Conservation (phyloP, 2,888 invertebrate species). For the Carterocephalus palaemon region DNA sequence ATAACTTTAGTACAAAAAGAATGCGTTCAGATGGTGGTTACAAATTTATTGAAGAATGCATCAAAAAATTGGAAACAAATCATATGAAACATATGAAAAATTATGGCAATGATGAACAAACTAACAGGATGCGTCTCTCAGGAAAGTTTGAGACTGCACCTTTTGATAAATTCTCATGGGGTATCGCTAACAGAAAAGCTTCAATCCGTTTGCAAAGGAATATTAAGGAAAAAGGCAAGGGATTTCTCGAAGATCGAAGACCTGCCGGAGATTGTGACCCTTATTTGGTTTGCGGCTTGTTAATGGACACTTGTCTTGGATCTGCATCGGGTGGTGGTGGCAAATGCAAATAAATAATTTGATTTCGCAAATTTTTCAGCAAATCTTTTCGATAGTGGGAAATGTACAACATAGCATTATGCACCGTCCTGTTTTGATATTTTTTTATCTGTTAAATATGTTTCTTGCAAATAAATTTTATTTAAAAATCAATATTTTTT, state of each 20-base stretch:
- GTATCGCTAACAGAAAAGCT: slow-evolving; percentile 94
- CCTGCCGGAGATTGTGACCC: slow-evolving; percentile 95
- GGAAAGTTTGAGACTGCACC: slow-evolving; percentile 97
- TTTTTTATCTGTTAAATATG: slow-evolving; percentile 1
- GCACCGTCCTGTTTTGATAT: slow-evolving; percentile 2
- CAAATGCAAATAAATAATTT: slow-evolving; percentile 30
- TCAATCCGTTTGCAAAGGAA: slow-evolving; percentile 94
- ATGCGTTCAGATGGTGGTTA: slow-evolving; percentile 91
- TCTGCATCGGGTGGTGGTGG: slow-evolving; percentile 28
- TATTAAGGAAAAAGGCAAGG: slow-evolving; percentile 91
- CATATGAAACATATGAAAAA: slow-evolving; percentile 94
- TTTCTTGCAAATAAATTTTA: slow-evolving; percentile 7
- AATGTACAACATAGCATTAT: no score
- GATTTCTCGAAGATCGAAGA: slow-evolving; percentile 96
- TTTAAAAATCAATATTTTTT: neutral
- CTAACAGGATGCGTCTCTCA: slow-evolving; percentile 95
- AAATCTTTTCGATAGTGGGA: neutral
- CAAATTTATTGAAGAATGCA: slow-evolving; percentile 89
- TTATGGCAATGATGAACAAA: slow-evolving; percentile 94
- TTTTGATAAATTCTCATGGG: slow-evolving; percentile 93
- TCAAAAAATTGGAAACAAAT: slow-evolving; percentile 91
- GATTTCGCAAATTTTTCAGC: neutral
- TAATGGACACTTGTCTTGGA: slow-evolving; percentile 62
- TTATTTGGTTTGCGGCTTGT: slow-evolving; percentile 80
- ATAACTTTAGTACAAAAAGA: slow-evolving; percentile 91